Evolutionary conservation across 2,888 invertebrate species (phyloP).

Genomic region (Pandemis corylana): DNA sequence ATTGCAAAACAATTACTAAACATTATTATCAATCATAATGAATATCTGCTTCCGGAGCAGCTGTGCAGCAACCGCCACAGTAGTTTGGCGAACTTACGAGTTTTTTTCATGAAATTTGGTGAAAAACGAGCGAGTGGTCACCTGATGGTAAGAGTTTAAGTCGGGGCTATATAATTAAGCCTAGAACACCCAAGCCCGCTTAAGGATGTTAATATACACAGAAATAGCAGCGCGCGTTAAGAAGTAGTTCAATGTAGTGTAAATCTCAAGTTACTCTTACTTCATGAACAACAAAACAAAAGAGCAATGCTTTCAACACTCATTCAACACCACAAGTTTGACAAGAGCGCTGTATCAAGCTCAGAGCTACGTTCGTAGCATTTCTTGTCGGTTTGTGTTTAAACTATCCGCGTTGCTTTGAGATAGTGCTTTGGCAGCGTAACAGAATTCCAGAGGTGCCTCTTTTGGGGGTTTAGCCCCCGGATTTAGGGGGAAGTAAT

Average conservation of each 20-base stretch:
- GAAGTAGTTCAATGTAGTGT: neutral
- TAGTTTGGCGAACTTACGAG: no score
- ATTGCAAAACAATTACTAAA: no score
- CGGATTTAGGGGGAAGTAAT: neutral
- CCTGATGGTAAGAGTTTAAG: no score
- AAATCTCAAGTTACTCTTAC: neutral
- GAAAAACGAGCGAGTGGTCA: no score
- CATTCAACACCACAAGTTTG: neutral
- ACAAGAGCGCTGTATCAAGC: neutral
- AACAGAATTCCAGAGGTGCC: neutral
- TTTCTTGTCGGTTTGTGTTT: slow-evolving; percentile 13
- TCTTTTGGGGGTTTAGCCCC: neutral
- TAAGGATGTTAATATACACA: no score
- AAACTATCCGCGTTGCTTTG: slow-evolving; percentile 19
- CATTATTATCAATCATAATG: no score
- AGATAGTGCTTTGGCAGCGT: slow-evolving; percentile 13
- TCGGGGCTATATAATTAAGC: no score
- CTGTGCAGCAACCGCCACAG: no score
- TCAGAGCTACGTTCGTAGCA: slow-evolving; percentile 1
- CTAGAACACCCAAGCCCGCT: no score
- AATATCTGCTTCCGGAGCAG: no score
- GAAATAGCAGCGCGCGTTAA: no score
- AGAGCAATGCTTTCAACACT: neutral
- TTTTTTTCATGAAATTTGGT: no score
- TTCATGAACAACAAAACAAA: neutral